These are phyloP conservation scores for Pterocles orientalis DNA, from an alignment of 2,113 vertebrate genomes.

Conservation along the genomic window DNA sequence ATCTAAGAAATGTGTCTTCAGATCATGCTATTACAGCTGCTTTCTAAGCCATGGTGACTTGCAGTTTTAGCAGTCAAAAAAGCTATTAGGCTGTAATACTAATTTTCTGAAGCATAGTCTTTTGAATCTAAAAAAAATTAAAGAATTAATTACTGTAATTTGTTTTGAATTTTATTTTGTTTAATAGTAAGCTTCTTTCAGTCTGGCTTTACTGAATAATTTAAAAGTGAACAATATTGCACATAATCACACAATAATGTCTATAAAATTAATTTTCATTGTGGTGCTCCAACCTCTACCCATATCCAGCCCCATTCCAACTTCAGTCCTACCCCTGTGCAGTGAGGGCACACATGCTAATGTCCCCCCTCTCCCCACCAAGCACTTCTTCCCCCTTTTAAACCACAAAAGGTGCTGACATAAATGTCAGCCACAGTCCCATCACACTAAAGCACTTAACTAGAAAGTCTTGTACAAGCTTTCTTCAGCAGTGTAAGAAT, in stretches of 20 bases:
- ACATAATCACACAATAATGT: neutral
- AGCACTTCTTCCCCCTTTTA: neutral
- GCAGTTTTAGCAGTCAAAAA: constrained; percentile 32
- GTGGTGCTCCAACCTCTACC: neutral
- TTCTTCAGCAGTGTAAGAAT: neutral
- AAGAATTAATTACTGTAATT: neutral
- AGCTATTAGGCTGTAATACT: neutral
- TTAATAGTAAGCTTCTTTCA: neutral
- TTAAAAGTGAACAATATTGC: neutral
- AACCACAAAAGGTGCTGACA: neutral
- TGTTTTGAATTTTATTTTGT: neutral
- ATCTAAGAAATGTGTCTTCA: constrained; percentile 17
- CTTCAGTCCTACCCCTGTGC: neutral
- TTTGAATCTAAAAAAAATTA: neutral
- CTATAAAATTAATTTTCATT: neutral
- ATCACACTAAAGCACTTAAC: neutral
- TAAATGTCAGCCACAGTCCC: neutral
- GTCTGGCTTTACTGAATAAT: neutral
- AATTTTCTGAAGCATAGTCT: neutral
- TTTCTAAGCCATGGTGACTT: neutral
- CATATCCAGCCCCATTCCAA: neutral
- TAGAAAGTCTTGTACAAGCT: neutral
- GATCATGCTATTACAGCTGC: neutral
- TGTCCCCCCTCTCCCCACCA: neutral
- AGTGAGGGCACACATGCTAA: neutral